Conservation (phyloP, 2,113 vertebrate species). For the Microcebus griseorufus region DNA sequence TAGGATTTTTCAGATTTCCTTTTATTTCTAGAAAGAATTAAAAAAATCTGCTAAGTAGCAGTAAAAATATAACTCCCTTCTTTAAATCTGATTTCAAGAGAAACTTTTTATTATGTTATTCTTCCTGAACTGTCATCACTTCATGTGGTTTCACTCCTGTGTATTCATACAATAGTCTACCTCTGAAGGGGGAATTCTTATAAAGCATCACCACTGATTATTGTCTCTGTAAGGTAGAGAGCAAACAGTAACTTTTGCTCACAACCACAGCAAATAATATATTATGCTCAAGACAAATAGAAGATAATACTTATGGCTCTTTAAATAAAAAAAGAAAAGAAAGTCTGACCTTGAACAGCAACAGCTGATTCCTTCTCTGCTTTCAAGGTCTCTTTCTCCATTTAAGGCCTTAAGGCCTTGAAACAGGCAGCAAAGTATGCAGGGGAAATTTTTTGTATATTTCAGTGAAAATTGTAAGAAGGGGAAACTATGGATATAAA, state of each 20-base stretch:
- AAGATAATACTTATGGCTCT: background rate
- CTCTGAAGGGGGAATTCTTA: background rate
- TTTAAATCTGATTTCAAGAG: slow-evolving; percentile 31
- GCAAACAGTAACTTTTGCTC: background rate
- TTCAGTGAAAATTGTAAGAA: slow-evolving; percentile 1
- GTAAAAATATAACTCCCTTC: background rate
- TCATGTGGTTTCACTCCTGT: background rate
- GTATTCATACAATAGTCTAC: background rate
- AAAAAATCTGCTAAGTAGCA: slow-evolving; percentile 7
- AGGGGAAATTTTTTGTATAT: background rate
- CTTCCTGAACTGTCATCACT: background rate
- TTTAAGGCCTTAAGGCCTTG: background rate
- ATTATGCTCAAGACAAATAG: slow-evolving; percentile 22
- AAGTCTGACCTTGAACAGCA: background rate
- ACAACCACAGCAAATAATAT: background rate
- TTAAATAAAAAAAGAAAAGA: background rate
- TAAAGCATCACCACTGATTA: background rate
- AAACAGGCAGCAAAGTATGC: background rate
- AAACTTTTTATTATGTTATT: slow-evolving; percentile 15
- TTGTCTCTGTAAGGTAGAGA: background rate
- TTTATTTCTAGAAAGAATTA: slow-evolving; percentile 33
- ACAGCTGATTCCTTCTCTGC: background rate
- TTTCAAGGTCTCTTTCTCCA: background rate
- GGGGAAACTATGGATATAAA: background rate
- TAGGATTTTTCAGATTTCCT: slow-evolving; percentile 23